Evolutionary conservation across 1,140 invertebrate genomes (phyloP).

Genomic region (Philotrypesis tridentata): DNA sequence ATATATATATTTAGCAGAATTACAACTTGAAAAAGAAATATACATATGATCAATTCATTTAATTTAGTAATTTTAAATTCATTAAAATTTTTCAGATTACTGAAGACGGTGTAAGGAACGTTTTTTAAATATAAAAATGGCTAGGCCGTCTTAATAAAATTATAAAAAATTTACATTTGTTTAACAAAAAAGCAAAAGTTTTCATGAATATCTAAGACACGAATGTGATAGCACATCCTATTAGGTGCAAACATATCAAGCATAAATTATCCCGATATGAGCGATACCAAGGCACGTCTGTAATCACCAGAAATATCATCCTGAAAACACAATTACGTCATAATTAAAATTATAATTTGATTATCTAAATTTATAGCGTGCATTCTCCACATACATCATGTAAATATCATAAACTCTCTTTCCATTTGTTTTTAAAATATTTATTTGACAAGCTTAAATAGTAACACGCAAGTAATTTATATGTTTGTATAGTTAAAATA

Average conservation of each 20-base stretch:
- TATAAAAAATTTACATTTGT: conserved; percentile 51
- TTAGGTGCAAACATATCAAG: conserved; percentile 26
- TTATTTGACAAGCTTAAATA: conserved; percentile 21
- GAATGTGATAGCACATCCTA: conserved; percentile 56
- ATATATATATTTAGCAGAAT: conserved; percentile 19
- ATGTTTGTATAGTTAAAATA: conserved; percentile 10
- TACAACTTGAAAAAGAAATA: conserved; percentile 3
- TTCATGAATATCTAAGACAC: conserved; percentile 64
- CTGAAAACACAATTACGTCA: conserved; percentile 72
- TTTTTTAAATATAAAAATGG: conserved; percentile 67
- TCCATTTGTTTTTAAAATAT: conserved; percentile 36
- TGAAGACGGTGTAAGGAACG: conserved; percentile 71
- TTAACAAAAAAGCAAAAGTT: neutral
- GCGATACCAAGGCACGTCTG: conserved; percentile 80
- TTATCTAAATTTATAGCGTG: neutral
- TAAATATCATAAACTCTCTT: conserved; percentile 28
- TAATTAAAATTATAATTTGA: conserved; percentile 52
- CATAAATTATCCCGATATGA: conserved; percentile 73
- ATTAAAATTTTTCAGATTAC: conserved; percentile 68
- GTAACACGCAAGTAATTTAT: conserved; percentile 15
- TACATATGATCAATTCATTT: neutral
- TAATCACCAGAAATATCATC: conserved; percentile 85
- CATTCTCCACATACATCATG: neutral
- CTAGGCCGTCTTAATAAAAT: conserved; percentile 58
- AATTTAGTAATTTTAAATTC: conserved; percentile 26